Evolutionary conservation across 2,113 vertebrate species (phyloP).

Genomic region (Indicator maculatus): DNA sequence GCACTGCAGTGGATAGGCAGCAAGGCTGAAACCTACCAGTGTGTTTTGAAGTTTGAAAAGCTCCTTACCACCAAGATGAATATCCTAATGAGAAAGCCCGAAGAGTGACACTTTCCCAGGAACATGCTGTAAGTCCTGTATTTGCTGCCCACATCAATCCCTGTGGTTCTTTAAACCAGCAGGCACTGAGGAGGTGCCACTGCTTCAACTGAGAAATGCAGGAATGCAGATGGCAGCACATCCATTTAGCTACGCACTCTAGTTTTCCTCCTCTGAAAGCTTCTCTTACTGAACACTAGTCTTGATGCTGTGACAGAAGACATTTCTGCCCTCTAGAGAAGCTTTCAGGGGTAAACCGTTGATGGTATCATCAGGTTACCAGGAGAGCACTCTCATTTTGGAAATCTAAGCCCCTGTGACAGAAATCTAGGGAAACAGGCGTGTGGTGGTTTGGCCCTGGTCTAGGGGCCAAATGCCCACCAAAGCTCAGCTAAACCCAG

Average conservation of each 20-base stretch:
- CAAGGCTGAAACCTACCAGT: not conserved
- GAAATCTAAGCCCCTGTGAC: not conserved
- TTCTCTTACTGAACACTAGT: not conserved
- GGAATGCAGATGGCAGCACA: not conserved
- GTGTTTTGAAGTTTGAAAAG: not conserved
- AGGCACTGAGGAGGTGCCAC: not conserved
- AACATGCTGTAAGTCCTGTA: not conserved
- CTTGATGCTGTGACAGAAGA: not conserved
- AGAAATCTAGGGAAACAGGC: not conserved
- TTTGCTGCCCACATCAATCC: not conserved
- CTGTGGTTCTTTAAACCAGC: not conserved
- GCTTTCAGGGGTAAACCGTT: not conserved
- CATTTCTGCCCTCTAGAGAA: not conserved
- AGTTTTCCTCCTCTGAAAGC: not conserved
- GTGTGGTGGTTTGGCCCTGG: no score
- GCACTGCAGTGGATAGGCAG: accelerated
- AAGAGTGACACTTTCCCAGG: not conserved
- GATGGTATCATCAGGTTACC: not conserved
- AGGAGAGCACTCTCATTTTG: not conserved
- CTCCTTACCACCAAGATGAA: not conserved
- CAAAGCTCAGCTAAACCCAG: no score
- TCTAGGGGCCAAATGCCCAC: no score
- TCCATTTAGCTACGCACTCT: not conserved
- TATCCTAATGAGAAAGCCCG: not conserved
- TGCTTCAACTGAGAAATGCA: not conserved